Evolutionary conservation across 2,113 vertebrate species (phyloP).

Genomic region (Ailuropoda melanoleuca): DNA sequence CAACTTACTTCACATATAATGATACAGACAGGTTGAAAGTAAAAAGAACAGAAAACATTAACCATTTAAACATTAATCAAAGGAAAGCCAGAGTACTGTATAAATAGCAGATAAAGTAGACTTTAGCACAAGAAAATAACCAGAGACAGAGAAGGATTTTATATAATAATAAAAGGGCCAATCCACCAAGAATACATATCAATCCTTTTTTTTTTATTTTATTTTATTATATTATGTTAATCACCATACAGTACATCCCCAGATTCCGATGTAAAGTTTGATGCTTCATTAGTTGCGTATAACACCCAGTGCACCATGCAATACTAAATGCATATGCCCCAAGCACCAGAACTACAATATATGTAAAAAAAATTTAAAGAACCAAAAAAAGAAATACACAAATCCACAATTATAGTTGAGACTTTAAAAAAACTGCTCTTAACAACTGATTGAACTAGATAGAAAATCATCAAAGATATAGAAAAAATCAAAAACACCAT

Average conservation of each 20-base stretch:
- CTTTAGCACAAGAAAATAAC: neutral
- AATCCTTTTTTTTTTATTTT: too few species aligned
- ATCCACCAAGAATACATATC: neutral
- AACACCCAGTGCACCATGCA: too few species aligned
- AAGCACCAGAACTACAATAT: neutral
- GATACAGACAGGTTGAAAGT: neutral
- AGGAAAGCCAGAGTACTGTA: neutral
- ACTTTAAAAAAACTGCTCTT: neutral
- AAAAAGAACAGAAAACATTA: neutral
- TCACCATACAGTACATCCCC: too few species aligned
- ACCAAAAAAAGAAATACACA: neutral
- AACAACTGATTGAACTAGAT: neutral
- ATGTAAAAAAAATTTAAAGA: neutral
- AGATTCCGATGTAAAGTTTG: too few species aligned
- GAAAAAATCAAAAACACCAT: neutral
- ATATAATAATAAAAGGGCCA: neutral
- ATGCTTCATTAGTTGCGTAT: too few species aligned
- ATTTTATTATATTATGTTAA: too few species aligned
- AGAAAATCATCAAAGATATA: neutral
- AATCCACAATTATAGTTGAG: neutral
- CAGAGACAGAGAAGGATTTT: neutral
- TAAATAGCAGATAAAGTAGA: neutral
- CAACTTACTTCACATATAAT: neutral
- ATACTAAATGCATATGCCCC: neutral
- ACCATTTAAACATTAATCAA: neutral